Base-by-base conservation (phyloP, 2,113 vertebrate genomes). In the Gobius niger region DNA sequence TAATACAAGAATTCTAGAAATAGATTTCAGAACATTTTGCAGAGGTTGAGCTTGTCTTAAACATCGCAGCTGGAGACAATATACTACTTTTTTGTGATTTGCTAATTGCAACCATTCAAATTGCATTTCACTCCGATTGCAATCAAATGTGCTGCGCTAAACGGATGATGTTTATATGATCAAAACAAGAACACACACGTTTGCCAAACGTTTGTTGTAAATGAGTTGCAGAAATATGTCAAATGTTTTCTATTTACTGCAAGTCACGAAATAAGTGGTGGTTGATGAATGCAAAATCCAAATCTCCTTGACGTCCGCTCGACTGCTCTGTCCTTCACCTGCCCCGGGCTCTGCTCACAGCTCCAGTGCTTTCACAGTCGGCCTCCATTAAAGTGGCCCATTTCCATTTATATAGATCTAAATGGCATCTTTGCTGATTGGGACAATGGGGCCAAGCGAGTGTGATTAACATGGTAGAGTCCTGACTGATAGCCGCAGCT, bases 371-470 rank as follows among this genome's bases (percentile, higher is more conserved):
- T 9, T 57, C 66, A 64, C 72, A 65, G 62, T 34, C 64, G 65
- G 72, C 44, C 57, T 83, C 71, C 71, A 77, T 83, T 83, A 52
- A 72, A 68, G 72, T 53, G 56, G 70, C 70, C 70, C 51, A 82
- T 90, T 90, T 86, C 78, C 83, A 86, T 90, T 87, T 87, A 87
- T 84, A 88, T 88, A 76, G 81, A 67, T 78, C 82, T 81, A 85
- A 83, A 89, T 77, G 73, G 69, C 70, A 63, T 84, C 76, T 72
- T 74, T 67, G 63, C 65, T 69, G 76, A 85, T 85, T 81, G 84
- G 72, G 72, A 79, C 68, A 72, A 52, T 59, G 71, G 59, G 16
- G 72, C 69, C 84, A 70, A 73, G 70, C 82, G 82, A 78, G 67
- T 75, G 83, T 82, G 86, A 91, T 91, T 88, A 91, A 79, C 82